These are phyloP conservation scores for Pelodytes ibericus DNA, from an alignment of 2,797 vertebrate species.

Conservation along the genomic window DNA sequence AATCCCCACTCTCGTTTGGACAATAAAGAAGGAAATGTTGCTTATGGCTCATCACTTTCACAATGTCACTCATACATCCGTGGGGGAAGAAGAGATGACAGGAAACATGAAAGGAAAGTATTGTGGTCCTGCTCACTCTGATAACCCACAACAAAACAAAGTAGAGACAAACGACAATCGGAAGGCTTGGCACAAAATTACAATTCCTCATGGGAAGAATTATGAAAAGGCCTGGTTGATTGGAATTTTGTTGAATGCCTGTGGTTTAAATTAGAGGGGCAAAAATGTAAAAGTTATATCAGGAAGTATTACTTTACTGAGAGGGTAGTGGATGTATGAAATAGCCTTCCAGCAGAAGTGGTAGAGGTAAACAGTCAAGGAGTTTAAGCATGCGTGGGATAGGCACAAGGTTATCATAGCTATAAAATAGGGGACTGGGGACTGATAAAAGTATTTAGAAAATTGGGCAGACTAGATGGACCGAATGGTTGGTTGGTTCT, in stretches of 20 bases:
- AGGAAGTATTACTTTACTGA: no score
- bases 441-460: no score
- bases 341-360: no score
- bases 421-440: no score
- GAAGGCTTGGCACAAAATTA: conserved; percentile 84
- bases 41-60: conserved; percentile 69
- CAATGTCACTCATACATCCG: conserved; percentile 77
- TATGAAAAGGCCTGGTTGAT: conserved; percentile 88
- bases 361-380: no score
- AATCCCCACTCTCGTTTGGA: conserved; percentile 72
- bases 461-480: no score
- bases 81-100: conserved; percentile 72
- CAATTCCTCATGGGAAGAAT: conserved; percentile 86
- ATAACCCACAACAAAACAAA: conserved; percentile 60
- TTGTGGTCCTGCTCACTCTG: conserved; percentile 56
- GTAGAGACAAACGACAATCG: conserved; percentile 61
- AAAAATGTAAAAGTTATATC: no score
- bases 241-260: conserved; percentile 78
- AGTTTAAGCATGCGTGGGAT: no score
- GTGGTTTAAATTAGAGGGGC: no score
- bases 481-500: no score
- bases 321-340: no score
- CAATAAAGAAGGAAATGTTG: conserved; percentile 77
- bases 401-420: no score
- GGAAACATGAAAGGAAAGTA: conserved; percentile 69